These are phyloP conservation scores for Archegozetes longisetosus DNA, from an alignment of 1,140 invertebrate species.

Conservation along the genomic window DNA sequence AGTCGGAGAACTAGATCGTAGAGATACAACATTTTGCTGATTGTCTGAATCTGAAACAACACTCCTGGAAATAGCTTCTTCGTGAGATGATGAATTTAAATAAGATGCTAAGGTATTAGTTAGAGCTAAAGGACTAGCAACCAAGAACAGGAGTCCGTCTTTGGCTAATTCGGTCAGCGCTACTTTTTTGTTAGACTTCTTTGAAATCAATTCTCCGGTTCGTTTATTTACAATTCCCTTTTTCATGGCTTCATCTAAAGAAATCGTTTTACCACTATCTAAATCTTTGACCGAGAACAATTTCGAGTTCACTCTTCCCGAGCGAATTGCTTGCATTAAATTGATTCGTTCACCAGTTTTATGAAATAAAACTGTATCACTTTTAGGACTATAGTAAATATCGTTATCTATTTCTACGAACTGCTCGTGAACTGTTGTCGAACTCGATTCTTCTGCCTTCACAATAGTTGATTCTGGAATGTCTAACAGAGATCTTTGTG, in stretches of 20 bases:
- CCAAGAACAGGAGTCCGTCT: slow-evolving; percentile 26
- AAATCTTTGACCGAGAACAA: slow-evolving; percentile 61
- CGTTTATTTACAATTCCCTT: slow-evolving; percentile 58
- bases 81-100: background rate
- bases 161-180: slow-evolving; percentile 41
- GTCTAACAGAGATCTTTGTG: too few species aligned
- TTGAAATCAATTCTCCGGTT: slow-evolving; percentile 52
- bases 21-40: background rate
- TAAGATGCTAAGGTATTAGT: background rate
- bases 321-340: slow-evolving; percentile 52
- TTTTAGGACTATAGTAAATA: background rate
- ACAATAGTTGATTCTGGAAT: too few species aligned
- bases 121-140: background rate
- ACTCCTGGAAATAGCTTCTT: too few species aligned
- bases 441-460: background rate
- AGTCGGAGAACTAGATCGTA: background rate
- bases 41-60: background rate
- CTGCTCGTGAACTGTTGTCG: background rate
- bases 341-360: slow-evolving; percentile 59
- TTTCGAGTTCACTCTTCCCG: background rate
- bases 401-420: background rate
- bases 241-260: slow-evolving; percentile 64
- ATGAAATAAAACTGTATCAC: slow-evolving; percentile 46
- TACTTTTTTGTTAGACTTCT: slow-evolving; percentile 51
- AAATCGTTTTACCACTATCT: slow-evolving; percentile 58